phyloP scores from a whole-genome alignment of 2,888 invertebrate species.

The Trissoscelio sp. region DNA sequence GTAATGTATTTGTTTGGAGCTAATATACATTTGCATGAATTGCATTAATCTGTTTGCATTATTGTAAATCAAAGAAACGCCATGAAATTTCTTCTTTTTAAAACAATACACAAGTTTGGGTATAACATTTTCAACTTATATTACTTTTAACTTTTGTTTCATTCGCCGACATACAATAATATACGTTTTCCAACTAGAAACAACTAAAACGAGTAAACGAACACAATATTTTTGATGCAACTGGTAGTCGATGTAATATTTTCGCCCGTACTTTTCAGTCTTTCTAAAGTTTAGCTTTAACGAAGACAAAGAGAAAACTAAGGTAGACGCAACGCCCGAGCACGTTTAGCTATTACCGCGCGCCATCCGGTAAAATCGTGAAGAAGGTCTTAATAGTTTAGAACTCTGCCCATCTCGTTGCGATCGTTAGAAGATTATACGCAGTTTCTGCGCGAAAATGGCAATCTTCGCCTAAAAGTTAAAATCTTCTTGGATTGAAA shows the following conservation, averaged over 20 bases:
- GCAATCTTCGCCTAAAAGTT: conserved; percentile 51
- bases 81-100: neutral
- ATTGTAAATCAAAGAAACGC: neutral
- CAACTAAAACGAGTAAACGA: neutral
- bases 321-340: conserved; percentile 62
- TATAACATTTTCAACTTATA: neutral
- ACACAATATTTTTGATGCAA: conserved; percentile 38
- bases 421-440: conserved; percentile 71
- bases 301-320: conserved; percentile 73
- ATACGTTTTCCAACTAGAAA: neutral
- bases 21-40: conserved; percentile 1
- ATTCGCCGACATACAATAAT: neutral
- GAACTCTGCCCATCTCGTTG: conserved; percentile 71
- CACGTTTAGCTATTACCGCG: conserved; percentile 67
- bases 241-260: conserved; percentile 55
- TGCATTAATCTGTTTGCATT: neutral
- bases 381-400: conserved; percentile 74
- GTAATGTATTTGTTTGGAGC: neutral
- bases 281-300: conserved; percentile 75
- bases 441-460: conserved; percentile 49
- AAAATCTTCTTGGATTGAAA: conserved; percentile 57
- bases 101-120: neutral
- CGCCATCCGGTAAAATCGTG: conserved; percentile 58
- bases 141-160: neutral
- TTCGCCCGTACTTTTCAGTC: conserved; percentile 57